Percentiles rank a stretch among this genome's conserved stretches.
Conservation (phyloP, 2,888 invertebrate genomes). For the Lithophane leautieri region DNA sequence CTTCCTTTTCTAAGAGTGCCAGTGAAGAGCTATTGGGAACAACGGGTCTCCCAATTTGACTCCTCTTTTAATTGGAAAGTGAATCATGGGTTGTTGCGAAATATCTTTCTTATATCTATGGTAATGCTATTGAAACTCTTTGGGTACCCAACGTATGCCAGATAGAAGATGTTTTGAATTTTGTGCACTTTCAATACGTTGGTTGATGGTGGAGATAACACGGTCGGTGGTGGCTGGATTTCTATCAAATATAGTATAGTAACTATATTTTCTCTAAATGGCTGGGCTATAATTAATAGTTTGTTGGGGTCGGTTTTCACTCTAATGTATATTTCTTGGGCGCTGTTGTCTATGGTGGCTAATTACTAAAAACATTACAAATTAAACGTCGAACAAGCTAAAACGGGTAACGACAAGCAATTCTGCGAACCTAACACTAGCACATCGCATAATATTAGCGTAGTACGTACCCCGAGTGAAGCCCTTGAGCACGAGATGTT, state of each 20-base stretch:
- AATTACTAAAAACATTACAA: constrained; percentile 19
- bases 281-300: background rate
- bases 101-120: background rate
- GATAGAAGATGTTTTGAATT: background rate
- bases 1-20: background rate
- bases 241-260: constrained; percentile 1
- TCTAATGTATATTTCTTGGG: constrained; percentile 4
- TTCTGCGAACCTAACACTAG: constrained; percentile 30
- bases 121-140: background rate
- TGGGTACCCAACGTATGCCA: background rate
- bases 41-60: background rate
- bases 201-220: background rate
- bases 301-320: background rate
- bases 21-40: background rate
- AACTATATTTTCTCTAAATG: background rate
- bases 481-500: constrained; percentile 57
- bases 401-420: constrained; percentile 1
- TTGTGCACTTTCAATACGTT: background rate
- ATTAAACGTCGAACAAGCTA: constrained; percentile 15
- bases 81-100: no score
- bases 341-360: constrained; percentile 9
- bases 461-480: constrained; percentile 28
- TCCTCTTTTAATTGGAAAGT: background rate
- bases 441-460: constrained; percentile 28
- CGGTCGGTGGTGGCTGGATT: background rate